Evolutionary conservation across 2,113 vertebrate genomes (phyloP).

Genomic region (Chrysochloris asiatica): DNA sequence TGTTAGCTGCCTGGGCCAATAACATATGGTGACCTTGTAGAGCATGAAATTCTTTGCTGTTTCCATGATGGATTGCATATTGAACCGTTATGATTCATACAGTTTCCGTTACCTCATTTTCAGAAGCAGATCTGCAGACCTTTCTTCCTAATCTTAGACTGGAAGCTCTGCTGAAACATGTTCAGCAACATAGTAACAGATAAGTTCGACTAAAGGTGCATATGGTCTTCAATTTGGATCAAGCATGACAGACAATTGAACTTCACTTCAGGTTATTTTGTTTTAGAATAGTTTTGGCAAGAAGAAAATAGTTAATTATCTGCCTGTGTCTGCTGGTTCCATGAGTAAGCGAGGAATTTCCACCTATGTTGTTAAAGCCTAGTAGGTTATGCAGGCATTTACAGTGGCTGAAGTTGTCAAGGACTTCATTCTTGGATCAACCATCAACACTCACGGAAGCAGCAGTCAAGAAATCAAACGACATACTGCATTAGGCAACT

Average conservation of each 20-base stretch:
- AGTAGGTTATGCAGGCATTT: not conserved
- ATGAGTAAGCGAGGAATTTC: not conserved
- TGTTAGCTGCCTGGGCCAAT: too few relatives aligned
- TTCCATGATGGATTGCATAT: not conserved
- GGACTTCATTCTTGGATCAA: too few relatives aligned
- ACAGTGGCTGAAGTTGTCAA: too few relatives aligned
- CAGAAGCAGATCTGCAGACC: not conserved
- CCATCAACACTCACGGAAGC: too few relatives aligned
- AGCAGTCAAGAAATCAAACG: too few relatives aligned
- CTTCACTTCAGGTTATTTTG: not conserved
- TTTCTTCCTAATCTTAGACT: not conserved
- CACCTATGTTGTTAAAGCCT: not conserved
- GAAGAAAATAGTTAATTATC: not conserved
- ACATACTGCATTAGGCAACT: too few relatives aligned
- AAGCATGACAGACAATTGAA: not conserved
- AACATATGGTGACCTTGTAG: too few relatives aligned
- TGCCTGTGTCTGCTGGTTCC: not conserved
- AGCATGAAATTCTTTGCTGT: too few relatives aligned
- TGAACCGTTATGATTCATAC: not conserved
- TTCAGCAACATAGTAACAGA: too few relatives aligned
- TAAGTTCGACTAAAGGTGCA: too few relatives aligned
- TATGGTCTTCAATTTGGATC: not conserved
- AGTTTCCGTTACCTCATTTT: not conserved
- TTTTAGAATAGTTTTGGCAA: not conserved
- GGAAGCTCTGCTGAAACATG: not conserved